Evolutionary conservation across 2,797 vertebrate species (phyloP).

Genomic region (Hippoglossus hippoglossus): DNA sequence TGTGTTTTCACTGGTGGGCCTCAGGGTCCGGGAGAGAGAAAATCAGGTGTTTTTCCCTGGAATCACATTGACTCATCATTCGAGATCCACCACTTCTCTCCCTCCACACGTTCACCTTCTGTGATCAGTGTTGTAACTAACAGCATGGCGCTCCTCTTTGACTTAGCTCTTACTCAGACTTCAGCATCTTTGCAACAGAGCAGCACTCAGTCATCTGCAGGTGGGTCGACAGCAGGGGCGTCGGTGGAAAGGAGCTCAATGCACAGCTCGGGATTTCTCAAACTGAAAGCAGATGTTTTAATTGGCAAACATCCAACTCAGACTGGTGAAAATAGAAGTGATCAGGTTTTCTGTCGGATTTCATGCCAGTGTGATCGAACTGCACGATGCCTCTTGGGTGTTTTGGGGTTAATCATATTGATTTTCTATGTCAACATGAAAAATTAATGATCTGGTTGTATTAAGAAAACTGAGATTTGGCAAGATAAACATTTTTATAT

Average conservation of each 20-base stretch:
- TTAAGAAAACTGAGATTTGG: too few species aligned
- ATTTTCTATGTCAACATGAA: too few species aligned
- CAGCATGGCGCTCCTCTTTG: constrained; percentile 29
- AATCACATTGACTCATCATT: constrained; percentile 58
- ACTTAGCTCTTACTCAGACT: constrained; percentile 15
- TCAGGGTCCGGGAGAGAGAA: constrained; percentile 52
- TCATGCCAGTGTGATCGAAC: too few species aligned
- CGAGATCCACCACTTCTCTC: constrained; percentile 28
- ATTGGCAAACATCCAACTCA: background rate
- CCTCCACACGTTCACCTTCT: constrained; percentile 33
- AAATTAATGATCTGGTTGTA: too few species aligned
- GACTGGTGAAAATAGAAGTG: background rate
- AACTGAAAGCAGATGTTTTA: too few species aligned
- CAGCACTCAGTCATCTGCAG: constrained; percentile 23
- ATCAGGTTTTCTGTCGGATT: background rate
- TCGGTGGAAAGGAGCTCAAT: background rate
- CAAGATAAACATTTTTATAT: too few species aligned
- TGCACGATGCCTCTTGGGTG: too few species aligned
- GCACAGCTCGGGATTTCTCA: too few species aligned
- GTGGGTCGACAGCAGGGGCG: background rate
- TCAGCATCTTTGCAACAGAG: constrained; percentile 28
- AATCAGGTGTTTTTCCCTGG: constrained; percentile 33
- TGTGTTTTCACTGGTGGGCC: constrained; percentile 53
- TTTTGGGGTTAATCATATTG: too few species aligned
- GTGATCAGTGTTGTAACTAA: constrained; percentile 57